Percentiles rank a stretch among this genome's conserved stretches.
Conservation (phyloP, 2,888 invertebrate genomes). For the Hirtodrosophila histrioides region DNA sequence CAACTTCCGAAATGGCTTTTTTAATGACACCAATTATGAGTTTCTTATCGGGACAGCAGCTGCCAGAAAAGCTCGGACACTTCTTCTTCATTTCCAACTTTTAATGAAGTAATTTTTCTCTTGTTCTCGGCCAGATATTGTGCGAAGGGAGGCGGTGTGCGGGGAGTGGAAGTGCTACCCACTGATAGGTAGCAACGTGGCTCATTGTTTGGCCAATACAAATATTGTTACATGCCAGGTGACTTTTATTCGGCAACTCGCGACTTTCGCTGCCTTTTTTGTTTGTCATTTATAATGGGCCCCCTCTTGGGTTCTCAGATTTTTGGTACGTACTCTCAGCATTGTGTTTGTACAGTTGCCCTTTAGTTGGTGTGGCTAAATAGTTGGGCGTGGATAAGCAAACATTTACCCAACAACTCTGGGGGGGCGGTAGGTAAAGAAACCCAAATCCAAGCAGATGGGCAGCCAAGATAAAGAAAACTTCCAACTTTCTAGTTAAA, state of each 20-base stretch:
- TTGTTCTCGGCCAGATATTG: conserved; percentile 13
- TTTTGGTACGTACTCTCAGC: conserved; percentile 25
- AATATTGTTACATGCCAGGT: conserved; percentile 61
- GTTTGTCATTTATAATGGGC: conserved; percentile 62
- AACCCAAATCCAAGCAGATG: not conserved
- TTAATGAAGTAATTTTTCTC: conserved; percentile 76
- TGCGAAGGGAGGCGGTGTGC: not conserved
- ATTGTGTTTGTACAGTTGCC: not conserved
- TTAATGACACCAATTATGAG: conserved; percentile 82
- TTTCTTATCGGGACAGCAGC: conserved; percentile 78
- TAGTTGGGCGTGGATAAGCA: conserved; percentile 47
- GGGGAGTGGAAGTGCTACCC: not conserved
- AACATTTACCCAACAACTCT: conserved; percentile 26
- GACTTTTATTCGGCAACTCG: conserved; percentile 38
- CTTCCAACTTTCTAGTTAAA: too few relatives aligned
- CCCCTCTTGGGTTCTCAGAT: conserved; percentile 18
- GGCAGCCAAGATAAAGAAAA: too few relatives aligned
- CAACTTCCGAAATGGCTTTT: conserved; percentile 81
- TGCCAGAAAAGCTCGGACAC: conserved; percentile 39
- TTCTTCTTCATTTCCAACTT: conserved; percentile 59
- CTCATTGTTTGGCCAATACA: conserved; percentile 62
- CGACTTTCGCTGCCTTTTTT: conserved; percentile 49
- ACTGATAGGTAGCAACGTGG: conserved; percentile 14
- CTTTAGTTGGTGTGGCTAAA: conserved; percentile 19
- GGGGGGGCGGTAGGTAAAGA: not conserved